Percentiles rank a stretch among this genome's conserved stretches.
Conservation (phyloP, 1,140 invertebrate genomes). For the Spodoptera frugiperda region DNA sequence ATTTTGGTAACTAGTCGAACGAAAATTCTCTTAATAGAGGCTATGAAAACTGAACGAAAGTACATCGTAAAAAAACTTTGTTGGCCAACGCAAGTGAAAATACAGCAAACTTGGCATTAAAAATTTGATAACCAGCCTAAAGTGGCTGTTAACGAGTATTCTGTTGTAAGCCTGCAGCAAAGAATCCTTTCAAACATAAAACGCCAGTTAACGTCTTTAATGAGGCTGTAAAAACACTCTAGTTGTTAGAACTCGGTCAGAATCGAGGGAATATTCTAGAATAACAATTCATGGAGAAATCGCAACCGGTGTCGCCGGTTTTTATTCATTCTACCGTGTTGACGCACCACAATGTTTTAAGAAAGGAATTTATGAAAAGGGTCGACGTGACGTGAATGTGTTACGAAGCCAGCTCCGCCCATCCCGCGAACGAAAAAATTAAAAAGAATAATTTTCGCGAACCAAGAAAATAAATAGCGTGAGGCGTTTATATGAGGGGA, state of each 20-base stretch:
- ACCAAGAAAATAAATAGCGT: constrained; percentile 51
- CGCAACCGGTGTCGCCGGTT: constrained; percentile 24
- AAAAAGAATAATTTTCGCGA: constrained; percentile 65
- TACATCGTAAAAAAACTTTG: constrained; percentile 33
- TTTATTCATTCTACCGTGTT: constrained; percentile 56
- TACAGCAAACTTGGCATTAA: constrained; percentile 30
- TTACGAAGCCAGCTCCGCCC: constrained; percentile 48
- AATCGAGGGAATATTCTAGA: neutral
- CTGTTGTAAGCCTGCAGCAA: constrained; percentile 30
- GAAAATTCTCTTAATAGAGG: neutral
- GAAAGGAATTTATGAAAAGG: constrained; percentile 72
- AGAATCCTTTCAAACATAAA: constrained; percentile 35
- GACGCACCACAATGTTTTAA: constrained; percentile 68
- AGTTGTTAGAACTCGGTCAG: constrained; percentile 14
- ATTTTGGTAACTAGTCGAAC: neutral
- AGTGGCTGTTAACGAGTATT: constrained; percentile 39
- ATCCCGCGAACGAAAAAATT: constrained; percentile 58
- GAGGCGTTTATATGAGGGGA: constrained; percentile 52
- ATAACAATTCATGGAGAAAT: constrained; percentile 39
- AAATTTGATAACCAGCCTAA: constrained; percentile 36
- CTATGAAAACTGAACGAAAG: constrained; percentile 11
- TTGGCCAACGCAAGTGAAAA: constrained; percentile 21
- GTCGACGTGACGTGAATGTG: constrained; percentile 68
- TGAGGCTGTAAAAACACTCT: constrained; percentile 39
- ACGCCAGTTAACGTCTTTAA: constrained; percentile 40